Conservation (phyloP, 1,140 invertebrate genomes). For the Oncopodura yosiiana region DNA sequence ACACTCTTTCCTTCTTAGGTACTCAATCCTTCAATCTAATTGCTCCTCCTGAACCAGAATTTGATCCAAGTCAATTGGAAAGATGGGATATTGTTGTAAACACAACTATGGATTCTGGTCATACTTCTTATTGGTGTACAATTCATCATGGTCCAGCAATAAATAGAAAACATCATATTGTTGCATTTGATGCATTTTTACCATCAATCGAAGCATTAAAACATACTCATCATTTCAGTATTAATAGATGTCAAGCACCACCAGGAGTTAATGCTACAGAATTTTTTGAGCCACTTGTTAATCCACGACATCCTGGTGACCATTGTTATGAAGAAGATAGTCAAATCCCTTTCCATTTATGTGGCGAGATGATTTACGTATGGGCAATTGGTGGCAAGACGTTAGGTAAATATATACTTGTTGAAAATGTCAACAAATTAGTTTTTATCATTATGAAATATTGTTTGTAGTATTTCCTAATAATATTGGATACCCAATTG, state of each 20-base stretch:
- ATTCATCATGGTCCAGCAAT: conserved; percentile 4
- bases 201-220: neutral
- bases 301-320: neutral
- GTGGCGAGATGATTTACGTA: neutral
- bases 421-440: neutral
- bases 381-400: conserved; percentile 17
- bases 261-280: neutral
- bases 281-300: neutral
- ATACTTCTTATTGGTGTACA: conserved; percentile 20
- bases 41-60: neutral
- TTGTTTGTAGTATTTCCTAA: conserved; percentile 9
- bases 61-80: neutral
- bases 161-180: conserved; percentile 4
- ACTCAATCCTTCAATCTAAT: neutral
- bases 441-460: neutral
- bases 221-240: neutral
- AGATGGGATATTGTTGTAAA: conserved; percentile 1
- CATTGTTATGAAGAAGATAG: neutral
- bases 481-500: conserved; percentile 8
- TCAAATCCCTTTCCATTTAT: neutral
- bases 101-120: neutral
- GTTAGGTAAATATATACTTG: neutral
- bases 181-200: no score
- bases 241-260: neutral
- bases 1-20: no score